Percentiles rank a stretch among this genome's conserved stretches.
phyloP scores from a whole-genome alignment of 2,113 vertebrate species.

The Nesoenas mayeri region DNA sequence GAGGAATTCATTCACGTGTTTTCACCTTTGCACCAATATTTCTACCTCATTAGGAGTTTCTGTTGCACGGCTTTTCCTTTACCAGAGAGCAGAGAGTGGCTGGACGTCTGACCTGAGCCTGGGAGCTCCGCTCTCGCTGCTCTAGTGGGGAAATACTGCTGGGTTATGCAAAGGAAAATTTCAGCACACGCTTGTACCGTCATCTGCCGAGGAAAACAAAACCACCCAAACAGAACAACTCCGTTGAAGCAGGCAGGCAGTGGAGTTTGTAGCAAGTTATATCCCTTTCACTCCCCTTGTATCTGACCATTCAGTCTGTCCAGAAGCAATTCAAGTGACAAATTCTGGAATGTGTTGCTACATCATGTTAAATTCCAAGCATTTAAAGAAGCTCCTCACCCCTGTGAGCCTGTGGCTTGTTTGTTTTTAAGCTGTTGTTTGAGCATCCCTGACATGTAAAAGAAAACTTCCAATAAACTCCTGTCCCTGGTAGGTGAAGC shows the following conservation, averaged over 20 bases:
- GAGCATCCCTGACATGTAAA: not conserved
- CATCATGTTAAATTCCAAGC: not conserved
- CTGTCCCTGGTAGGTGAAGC: not conserved
- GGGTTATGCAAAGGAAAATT: not conserved
- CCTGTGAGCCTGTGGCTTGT: not conserved
- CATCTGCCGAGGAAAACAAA: not conserved
- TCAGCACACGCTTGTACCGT: not conserved
- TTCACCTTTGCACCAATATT: not conserved
- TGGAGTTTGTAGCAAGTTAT: not conserved
- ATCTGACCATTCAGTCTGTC: not conserved
- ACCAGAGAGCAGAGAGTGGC: not conserved
- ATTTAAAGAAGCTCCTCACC: not conserved
- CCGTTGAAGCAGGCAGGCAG: fast-evolving
- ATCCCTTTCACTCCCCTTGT: not conserved
- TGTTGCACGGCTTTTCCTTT: not conserved
- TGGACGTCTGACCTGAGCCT: not conserved
- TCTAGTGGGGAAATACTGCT: not conserved
- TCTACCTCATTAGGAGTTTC: not conserved
- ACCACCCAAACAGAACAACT: not conserved
- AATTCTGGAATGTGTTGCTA: not conserved
- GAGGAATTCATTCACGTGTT: not conserved
- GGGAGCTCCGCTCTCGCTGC: not conserved
- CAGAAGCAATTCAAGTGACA: not conserved
- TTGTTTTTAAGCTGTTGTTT: not conserved
- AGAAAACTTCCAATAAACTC: not conserved